A percentile compares a stretch with the other conserved stretches of the same genome.
phyloP scores from a whole-genome alignment of 1,140 invertebrate genomes.

The Dryas iulia region DNA sequence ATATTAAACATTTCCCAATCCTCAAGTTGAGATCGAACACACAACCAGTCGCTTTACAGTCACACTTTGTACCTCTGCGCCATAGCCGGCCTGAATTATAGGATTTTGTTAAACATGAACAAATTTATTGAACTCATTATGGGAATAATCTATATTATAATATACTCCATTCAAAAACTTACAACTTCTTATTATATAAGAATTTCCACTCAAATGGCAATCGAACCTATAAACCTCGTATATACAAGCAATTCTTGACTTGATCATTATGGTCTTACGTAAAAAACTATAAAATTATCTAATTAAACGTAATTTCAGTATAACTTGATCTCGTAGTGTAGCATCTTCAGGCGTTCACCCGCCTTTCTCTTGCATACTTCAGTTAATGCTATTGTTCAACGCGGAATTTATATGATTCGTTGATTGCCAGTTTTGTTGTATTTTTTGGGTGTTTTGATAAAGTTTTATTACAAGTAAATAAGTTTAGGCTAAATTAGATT shows the following conservation, averaged over 20 bases:
- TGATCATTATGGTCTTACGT: not conserved
- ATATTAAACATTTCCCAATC: too few relatives aligned
- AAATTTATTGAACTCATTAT: too few relatives aligned
- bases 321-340: not conserved
- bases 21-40: not conserved
- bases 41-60: not conserved
- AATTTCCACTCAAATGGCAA: too few relatives aligned
- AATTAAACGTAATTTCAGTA: not conserved
- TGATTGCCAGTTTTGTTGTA: not conserved
- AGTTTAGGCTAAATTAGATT: too few relatives aligned
- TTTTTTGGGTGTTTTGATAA: too few relatives aligned
- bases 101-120: too few relatives aligned
- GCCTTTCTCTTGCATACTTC: conserved; percentile 33
- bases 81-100: not conserved
- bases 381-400: not conserved
- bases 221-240: not conserved
- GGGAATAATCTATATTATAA: too few relatives aligned
- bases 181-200: too few relatives aligned
- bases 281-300: not conserved
- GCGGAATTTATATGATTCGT: not conserved
- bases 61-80: not conserved
- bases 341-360: conserved; percentile 26
- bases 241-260: too few relatives aligned
- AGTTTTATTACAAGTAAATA: too few relatives aligned
- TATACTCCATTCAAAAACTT: not conserved